A percentile compares a stretch with the other conserved stretches of the same genome.
Conservation (phyloP, 2,888 invertebrate species). For the Amiota minor region DNA sequence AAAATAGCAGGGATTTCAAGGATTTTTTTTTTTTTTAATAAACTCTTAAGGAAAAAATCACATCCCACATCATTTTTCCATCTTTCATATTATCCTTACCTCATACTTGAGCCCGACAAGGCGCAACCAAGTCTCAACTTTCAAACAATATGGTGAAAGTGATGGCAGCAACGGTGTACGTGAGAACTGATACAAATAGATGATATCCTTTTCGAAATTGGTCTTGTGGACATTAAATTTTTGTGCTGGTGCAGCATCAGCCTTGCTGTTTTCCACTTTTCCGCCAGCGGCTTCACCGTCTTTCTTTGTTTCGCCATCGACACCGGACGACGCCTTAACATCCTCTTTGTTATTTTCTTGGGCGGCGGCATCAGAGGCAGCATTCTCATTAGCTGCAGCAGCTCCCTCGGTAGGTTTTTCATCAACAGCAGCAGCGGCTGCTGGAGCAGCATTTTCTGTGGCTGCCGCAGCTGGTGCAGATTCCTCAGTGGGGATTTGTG, state of each 20-base stretch:
- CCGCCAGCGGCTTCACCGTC: constrained; percentile 73
- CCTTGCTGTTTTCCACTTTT: constrained; percentile 72
- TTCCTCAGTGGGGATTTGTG: constrained; percentile 75
- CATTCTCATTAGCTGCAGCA: constrained; percentile 71
- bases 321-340: constrained; percentile 65
- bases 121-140: constrained; percentile 96
- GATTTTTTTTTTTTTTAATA: constrained; percentile 6
- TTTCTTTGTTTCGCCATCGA: constrained; percentile 73
- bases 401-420: constrained; percentile 72
- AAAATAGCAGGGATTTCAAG: constrained; percentile 5
- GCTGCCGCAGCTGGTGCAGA: constrained; percentile 70
- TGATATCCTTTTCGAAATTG: constrained; percentile 92
- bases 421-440: constrained; percentile 48
- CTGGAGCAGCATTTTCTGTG: constrained; percentile 60
- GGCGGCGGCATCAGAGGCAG: constrained; percentile 38
- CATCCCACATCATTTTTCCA: constrained; percentile 11
- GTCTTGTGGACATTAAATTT: constrained; percentile 89
- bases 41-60: constrained; percentile 3
- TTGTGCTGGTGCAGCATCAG: constrained; percentile 77
- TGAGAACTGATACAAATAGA: constrained; percentile 95
- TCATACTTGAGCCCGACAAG: constrained; percentile 93
- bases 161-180: constrained; percentile 92
- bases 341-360: constrained; percentile 62
- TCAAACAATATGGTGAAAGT: constrained; percentile 92
- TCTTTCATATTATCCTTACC: constrained; percentile 77